Conservation (phyloP, 2,888 invertebrate genomes). For the Plebejus anna region DNA sequence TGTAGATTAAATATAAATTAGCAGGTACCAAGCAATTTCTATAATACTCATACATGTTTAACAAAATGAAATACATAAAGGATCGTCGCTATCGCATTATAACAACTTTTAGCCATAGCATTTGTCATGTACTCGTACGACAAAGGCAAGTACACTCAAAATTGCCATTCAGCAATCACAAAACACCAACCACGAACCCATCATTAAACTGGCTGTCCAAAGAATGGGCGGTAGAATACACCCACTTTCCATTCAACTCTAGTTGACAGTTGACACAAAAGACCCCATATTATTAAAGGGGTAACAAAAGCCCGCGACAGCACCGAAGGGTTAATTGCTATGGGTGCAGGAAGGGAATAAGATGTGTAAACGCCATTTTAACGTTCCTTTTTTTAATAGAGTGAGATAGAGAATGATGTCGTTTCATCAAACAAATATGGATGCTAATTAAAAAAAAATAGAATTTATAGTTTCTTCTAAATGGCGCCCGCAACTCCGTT, state of each 20-base stretch:
- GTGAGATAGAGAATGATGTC: background rate
- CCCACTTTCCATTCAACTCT: slow-evolving; percentile 71
- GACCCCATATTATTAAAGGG: slow-evolving; percentile 64
- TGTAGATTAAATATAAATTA: too few relatives aligned
- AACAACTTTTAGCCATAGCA: background rate
- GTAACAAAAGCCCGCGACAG: slow-evolving; percentile 70
- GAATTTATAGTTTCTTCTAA: too few relatives aligned
- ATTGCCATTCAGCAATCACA: slow-evolving; percentile 21
- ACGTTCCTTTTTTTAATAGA: slow-evolving; percentile 24
- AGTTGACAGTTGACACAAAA: slow-evolving; percentile 76
- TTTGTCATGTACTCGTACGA: background rate
- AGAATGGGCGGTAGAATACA: slow-evolving; percentile 59
- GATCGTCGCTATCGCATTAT: background rate
- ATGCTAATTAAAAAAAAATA: background rate
- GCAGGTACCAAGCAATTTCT: too few relatives aligned
- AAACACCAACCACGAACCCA: slow-evolving; percentile 34
- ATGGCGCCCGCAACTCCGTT: too few relatives aligned
- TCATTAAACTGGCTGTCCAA: slow-evolving; percentile 63
- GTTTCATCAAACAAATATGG: background rate
- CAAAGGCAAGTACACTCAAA: slow-evolving; percentile 5
- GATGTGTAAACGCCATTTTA: slow-evolving; percentile 39
- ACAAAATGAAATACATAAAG: too few relatives aligned
- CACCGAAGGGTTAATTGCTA: slow-evolving; percentile 73
- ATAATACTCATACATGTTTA: too few relatives aligned
- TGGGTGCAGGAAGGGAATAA: slow-evolving; percentile 53